Base-by-base conservation (phyloP, 2,888 invertebrate species). In the Idaea straminata region DNA sequence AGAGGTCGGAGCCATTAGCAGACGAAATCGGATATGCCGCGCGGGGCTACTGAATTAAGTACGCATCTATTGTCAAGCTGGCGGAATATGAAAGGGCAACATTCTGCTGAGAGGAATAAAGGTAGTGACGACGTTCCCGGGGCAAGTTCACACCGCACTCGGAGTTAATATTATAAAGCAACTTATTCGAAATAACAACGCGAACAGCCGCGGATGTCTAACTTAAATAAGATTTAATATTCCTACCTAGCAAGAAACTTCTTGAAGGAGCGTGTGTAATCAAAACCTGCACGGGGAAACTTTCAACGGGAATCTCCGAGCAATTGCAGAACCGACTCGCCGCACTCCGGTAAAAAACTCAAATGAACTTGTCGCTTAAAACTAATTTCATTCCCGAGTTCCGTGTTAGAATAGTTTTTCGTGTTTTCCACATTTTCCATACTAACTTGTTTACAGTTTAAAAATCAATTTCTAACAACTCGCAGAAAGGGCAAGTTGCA, bases 191-290 rank as follows among this genome's bases (percentile, higher is more conserved):
- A 91, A 91, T 91, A 92, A 92, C 89, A 91, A 89, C 86, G 87
- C 82, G 82, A 87, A 87, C 86, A 83, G 83, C 86, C 79, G 84
- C 84, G 85, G 87, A 89, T 89, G 89, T 91, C 91, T 90, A 91
- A 92, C 86, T 92, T 91, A 92, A 92, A 92, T 91, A 91, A 89
- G 91, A 92, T 92, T 92, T 92, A 92, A 92, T 92, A 92, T 92
- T 92, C 91, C 86, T 87, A 91, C 89, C 91, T 87, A 81, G 79
- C 85, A 86, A 84, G 86, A 89, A 92, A 88, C 88, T 92, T 88
- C 83, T 83, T 85, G 84, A 87, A 89, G 87, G 85, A 92, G 91
- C 90, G 91, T 91, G 86, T 92, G 91, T 92, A 92, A 92, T 92
- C 91, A 92, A 91, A 92, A 92, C 90, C 89, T 89, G 88, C 90